phyloP scores from a whole-genome alignment of 2,888 invertebrate genomes.

The Amphipyra tragopoginis region DNA sequence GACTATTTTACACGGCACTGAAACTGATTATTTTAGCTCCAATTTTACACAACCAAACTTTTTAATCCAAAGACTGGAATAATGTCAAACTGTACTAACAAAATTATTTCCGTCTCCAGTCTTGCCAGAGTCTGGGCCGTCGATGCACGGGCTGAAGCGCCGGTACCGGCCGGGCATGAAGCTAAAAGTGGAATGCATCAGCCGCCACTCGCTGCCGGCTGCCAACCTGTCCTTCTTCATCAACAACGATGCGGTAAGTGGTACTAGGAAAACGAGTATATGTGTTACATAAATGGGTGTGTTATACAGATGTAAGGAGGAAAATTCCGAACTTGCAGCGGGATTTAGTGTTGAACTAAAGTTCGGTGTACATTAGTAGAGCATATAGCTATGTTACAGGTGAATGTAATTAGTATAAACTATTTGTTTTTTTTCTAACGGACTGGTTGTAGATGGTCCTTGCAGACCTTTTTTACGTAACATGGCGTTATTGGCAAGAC shows the following conservation, averaged over 20 bases:
- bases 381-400: no score
- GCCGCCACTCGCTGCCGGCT: constrained; percentile 78
- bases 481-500: no score
- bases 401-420: no score
- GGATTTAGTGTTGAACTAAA: neutral
- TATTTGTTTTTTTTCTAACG: no score
- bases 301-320: neutral
- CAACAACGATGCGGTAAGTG: constrained; percentile 80
- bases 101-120: constrained; percentile 60
- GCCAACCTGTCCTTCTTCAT: constrained; percentile 84
- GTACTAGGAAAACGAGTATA: neutral
- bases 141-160: constrained; percentile 76
- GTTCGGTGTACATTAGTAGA: no score
- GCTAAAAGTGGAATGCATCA: constrained; percentile 80
- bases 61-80: no score
- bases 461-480: no score
- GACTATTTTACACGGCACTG: no score
- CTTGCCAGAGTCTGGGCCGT: constrained; percentile 75
- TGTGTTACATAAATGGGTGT: neutral
- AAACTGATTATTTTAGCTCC: no score
- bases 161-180: constrained; percentile 81
- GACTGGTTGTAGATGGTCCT: no score
- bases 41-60: no score
- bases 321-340: no score
- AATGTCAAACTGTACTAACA: neutral